phyloP scores from a whole-genome alignment of 2,888 invertebrate species.

The Catocala sponsa region DNA sequence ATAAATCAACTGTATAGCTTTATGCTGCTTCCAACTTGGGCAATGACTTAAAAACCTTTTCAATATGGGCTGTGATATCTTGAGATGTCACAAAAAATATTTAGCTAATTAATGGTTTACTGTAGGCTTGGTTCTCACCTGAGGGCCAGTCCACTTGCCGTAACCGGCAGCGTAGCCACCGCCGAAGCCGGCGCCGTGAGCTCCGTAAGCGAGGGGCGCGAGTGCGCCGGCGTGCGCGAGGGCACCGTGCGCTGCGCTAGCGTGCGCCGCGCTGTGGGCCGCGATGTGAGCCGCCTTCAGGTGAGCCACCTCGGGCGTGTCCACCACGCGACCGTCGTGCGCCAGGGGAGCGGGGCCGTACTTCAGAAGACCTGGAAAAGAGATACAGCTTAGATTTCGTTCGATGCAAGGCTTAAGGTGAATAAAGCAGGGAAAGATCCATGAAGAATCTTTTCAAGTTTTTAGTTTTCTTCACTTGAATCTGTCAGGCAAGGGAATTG shows the following conservation, averaged over 20 bases:
- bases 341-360: constrained; percentile 86
- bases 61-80: too few species aligned
- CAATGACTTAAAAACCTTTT: too few species aligned
- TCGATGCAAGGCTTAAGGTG: too few species aligned
- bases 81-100: too few species aligned
- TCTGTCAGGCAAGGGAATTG: too few species aligned
- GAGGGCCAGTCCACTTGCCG: constrained; percentile 83
- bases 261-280: constrained; percentile 79
- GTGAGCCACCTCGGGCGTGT: constrained; percentile 87
- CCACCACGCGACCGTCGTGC: constrained; percentile 83
- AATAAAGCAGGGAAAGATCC: too few species aligned
- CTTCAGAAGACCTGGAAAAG: constrained; percentile 79
- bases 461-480: too few species aligned
- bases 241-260: constrained; percentile 62
- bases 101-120: not conserved
- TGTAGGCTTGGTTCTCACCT: constrained; percentile 45
- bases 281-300: constrained; percentile 87
- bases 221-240: constrained; percentile 59
- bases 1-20: too few species aligned
- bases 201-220: constrained; percentile 62
- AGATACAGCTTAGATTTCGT: constrained; percentile 1
- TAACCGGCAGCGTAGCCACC: constrained; percentile 77
- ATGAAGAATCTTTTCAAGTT: too few species aligned
- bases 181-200: constrained; percentile 54
- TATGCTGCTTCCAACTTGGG: too few species aligned